Percentiles rank a stretch among this genome's conserved stretches.
Evolutionary conservation across 35 echinoderm and acorn worm species (phyloP).

Genomic region (Stichopus chloronotus): DNA sequence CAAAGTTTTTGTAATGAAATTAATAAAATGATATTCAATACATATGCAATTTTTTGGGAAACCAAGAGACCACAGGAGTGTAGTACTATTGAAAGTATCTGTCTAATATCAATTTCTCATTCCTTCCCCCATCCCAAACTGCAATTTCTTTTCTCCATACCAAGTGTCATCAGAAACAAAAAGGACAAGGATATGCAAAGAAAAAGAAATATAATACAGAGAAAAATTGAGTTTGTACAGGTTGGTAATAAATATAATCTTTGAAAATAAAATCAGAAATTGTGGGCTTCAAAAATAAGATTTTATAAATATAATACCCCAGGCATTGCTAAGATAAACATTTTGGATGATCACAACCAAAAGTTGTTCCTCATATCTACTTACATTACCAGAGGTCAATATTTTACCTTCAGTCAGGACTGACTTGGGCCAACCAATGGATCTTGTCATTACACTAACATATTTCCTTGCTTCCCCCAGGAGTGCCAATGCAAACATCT

Average conservation of each 20-base stretch:
- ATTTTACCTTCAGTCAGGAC: neutral
- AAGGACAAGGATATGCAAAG: neutral
- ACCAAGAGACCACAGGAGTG: too few species aligned
- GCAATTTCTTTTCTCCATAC: too few species aligned
- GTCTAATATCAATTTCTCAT: neutral
- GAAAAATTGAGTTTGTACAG: constrained; percentile 35
- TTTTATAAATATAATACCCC: constrained; percentile 43
- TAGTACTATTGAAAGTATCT: too few species aligned
- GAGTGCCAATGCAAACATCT: too few species aligned
- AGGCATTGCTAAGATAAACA: too few species aligned
- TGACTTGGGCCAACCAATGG: too few species aligned
- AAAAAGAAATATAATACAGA: constrained; percentile 9
- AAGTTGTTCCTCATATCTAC: neutral
- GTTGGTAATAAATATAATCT: constrained; percentile 48
- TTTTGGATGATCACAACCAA: neutral
- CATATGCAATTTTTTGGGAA: too few species aligned
- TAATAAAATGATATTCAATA: too few species aligned
- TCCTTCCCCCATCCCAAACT: neutral
- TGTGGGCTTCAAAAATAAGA: constrained; percentile 29
- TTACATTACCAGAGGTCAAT: neutral
- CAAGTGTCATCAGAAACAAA: neutral
- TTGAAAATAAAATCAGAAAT: constrained; percentile 23
- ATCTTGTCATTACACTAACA: too few species aligned
- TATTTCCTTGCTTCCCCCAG: too few species aligned
- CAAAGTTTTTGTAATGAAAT: too few species aligned